Base-by-base conservation (phyloP, 2,113 vertebrate species). In the Lichenostomus cassidix region DNA sequence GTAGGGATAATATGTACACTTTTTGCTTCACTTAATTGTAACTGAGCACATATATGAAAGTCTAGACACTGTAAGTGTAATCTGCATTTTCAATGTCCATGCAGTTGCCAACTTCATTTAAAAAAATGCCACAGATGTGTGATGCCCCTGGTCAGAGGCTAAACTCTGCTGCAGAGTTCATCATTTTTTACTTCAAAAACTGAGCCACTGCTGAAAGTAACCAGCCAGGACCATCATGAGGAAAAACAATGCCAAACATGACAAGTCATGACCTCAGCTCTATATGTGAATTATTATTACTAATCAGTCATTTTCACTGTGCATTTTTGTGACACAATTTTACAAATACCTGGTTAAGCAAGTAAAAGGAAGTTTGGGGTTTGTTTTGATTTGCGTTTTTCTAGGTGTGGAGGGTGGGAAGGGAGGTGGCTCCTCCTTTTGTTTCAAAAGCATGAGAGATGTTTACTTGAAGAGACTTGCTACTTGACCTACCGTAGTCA, bases 21-120 rank as follows among this genome's bases (percentile, higher is more conserved):
- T 98, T 93, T 97, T 97, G 97, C 97, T 98, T 98, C 98, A 98
- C 97, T 97, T 97, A 97, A 97, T 95, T 97, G 97, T 98, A 98
- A 96, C 96, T 97, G 97, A 98, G 98, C 98, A 98, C 98, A 98
- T 97, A 97, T 97, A 97, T 97, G 94, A 96, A 96, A 98, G 98
- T 98, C 98, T 98, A 98, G 96, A 98, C 98, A 98, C 98, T 98
- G 98, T 98, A 97, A 96, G 96, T 97, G 97, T 98, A 97, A 97
- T 96, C 96, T 94, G 97, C 97, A 97, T 98, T 97, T 97, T 97
- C 97, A 94, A 97, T 97, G 97, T 98, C 97, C 96, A 97, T 97
- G 96, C 97, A 95, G 97, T 98, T 97, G 97, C 97, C 98, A 98
- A 87, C 95, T 97, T 96, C 96, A 96, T 97, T 97, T 28, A 8